Evolutionary conservation across 2,797 vertebrate species (phyloP), one percentile per base, ranked within the genome.

Genomic region (Scarus forsteni): DNA sequence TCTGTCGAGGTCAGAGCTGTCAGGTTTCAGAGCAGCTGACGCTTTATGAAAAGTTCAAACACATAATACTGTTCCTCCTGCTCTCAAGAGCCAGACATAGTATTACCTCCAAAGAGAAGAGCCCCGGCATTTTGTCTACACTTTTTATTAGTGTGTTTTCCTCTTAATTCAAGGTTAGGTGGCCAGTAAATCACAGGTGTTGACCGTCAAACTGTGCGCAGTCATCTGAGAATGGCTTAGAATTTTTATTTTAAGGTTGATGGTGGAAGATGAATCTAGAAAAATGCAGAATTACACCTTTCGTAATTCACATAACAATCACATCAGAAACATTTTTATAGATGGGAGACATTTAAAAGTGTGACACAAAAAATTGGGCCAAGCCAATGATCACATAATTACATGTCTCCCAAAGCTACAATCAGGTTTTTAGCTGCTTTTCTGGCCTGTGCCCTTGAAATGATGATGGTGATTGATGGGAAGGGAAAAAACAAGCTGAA

Each of bases 71-170:
- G 18, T n/a, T 46, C 1, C 8, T 62, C 6, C 35, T 62, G 19
- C 53, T 27, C 18, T 54, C 8, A 2, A 38, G 16, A 43, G 14
- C 16, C 5, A 73, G 66, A 73, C 50, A 13, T 39, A 44, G 45
- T 57, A 70, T 62, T 45, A 52, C 48, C 52, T 66, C 48, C 57
- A 6, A 70, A 40, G 18, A 40, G 13, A 50, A 18, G 40, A 65
- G 61, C 38, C 10, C 10, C 1, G 43, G 38, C 58, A 46, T 40
- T 58, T 49, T 13, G 46, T 66, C 68, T 57, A n/a, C 58, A 16
- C 53, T 38, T 57, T 60, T 48, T 63, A 72, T 72, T 63, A 59
- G 69, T 35, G 42, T 14, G 53, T 66, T 60, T 60, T 58, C 55
- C 55, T 50, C 48, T 18, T 69, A 80, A 80, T 61, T 38, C 45